Conservation (phyloP, 2,888 invertebrate species). For the Pocota personata region DNA sequence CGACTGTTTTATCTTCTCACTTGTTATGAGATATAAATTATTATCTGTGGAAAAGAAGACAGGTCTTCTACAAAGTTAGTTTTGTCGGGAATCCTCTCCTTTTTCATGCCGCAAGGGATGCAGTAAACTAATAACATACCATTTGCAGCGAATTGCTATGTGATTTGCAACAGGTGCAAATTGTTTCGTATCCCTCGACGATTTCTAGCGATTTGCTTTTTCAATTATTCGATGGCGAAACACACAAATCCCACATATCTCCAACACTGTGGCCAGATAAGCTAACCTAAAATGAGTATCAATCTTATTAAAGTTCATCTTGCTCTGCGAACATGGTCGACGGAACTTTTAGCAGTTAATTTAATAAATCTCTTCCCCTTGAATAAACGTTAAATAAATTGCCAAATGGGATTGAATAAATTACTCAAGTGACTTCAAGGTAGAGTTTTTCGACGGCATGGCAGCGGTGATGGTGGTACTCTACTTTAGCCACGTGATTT, state of each 20-base stretch:
- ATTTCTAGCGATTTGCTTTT: not conserved
- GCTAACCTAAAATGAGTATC: not conserved
- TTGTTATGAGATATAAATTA: not conserved
- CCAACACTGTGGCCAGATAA: not conserved
- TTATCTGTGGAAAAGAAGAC: not conserved
- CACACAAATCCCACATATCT: not conserved
- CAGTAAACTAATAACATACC: conserved; percentile 4
- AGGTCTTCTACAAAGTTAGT: not conserved
- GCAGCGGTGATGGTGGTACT: not conserved
- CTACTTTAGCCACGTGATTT: conserved; percentile 66
- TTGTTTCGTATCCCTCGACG: not conserved
- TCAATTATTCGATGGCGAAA: not conserved
- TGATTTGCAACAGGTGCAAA: conserved; percentile 28
- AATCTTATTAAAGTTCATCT: conserved; percentile 45
- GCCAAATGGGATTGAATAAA: conserved; percentile 72
- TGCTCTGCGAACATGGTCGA: conserved; percentile 18
- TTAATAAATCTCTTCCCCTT: conserved; percentile 73
- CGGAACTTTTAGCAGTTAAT: conserved; percentile 71
- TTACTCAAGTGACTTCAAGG: conserved; percentile 49
- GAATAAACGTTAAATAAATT: conserved; percentile 73
- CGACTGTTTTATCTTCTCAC: not conserved
- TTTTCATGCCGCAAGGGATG: not conserved
- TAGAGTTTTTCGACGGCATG: not conserved
- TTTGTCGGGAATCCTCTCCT: not conserved
- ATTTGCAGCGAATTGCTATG: not conserved